Evolutionary conservation across 2,888 invertebrate genomes (phyloP).

Genomic region (Bugula neritina): DNA sequence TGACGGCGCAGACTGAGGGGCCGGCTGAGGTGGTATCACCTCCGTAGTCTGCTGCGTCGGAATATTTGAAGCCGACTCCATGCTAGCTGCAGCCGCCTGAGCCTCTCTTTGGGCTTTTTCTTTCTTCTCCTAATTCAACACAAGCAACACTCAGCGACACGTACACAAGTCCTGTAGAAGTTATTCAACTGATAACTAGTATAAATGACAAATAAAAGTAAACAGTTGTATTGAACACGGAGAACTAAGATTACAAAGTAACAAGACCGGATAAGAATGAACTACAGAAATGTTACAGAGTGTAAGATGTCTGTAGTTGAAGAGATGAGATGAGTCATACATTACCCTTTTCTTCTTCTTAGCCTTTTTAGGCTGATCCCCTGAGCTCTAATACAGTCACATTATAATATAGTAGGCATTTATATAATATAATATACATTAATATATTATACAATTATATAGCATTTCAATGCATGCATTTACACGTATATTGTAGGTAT

Average conservation of each 20-base stretch:
- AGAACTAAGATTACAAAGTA: no score
- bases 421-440: not conserved
- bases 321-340: not conserved
- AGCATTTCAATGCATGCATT: no score
- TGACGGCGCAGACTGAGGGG: slow-evolving; percentile 53
- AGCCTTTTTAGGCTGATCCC: slow-evolving; percentile 23
- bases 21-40: slow-evolving; percentile 25
- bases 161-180: no score
- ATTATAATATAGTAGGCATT: not conserved
- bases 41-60: slow-evolving; percentile 26
- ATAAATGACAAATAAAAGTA: no score
- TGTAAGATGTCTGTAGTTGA: slow-evolving; percentile 16
- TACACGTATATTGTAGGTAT: no score
- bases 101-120: slow-evolving; percentile 3
- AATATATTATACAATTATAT: not conserved
- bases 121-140: slow-evolving; percentile 8
- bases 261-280: not conserved
- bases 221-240: no score
- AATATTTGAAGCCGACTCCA: slow-evolving; percentile 11
- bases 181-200: no score
- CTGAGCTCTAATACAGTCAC: not conserved
- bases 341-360: slow-evolving; percentile 23
- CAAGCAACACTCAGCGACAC: no score
- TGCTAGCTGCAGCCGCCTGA: slow-evolving; percentile 16
- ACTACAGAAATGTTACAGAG: not conserved